Base-by-base conservation (phyloP, 1,140 invertebrate genomes). In the Mylabris phalerata region DNA sequence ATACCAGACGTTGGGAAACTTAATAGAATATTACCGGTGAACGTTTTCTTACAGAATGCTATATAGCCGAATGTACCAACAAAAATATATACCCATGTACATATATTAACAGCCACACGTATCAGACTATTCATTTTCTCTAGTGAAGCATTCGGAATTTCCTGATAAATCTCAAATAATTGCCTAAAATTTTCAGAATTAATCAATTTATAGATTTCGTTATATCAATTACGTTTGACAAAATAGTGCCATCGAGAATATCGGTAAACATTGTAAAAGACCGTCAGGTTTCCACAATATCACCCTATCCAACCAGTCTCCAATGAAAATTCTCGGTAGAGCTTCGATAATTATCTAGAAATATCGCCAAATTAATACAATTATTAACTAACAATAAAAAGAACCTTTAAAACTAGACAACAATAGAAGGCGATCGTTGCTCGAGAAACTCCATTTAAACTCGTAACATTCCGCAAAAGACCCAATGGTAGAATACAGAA, bases 51-150 rank as follows among this genome's bases (percentile, higher is more conserved):
- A 61, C 83, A 87, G 78, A 94, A 97, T 11, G 93, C 93, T 61
- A 98, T 84, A 75, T 98, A 98, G 5, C 95, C 95, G 77, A 97
- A 96, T 67, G 95, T 85, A 44, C 95, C 96, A 55, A 97, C 88
- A 59, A 84, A 84, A 59, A 90, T 82, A 67, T 92, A 90, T 9
- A 95, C 88, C n/a, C 80, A 75, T 45, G 92, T 90, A 75, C 94
- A 97, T 63, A 98, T 87, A 77, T 92, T 91, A 27, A 98, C 86
- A 10, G 95, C 94, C 59, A 88, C 85, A 67, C 84, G 84, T 3
- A 95, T 88, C 51, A 97, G 85, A 60, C 80, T 73, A 71, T 95
- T 94, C 83, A 98, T 92, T 71, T 89, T 90, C 60, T 93, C 90
- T 41, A 96, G 72, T 9, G 90, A 90, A 38, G 89, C 84, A 69